Base-by-base conservation (phyloP, 2,113 vertebrate species). In the Acrocephalus arundinaceus region DNA sequence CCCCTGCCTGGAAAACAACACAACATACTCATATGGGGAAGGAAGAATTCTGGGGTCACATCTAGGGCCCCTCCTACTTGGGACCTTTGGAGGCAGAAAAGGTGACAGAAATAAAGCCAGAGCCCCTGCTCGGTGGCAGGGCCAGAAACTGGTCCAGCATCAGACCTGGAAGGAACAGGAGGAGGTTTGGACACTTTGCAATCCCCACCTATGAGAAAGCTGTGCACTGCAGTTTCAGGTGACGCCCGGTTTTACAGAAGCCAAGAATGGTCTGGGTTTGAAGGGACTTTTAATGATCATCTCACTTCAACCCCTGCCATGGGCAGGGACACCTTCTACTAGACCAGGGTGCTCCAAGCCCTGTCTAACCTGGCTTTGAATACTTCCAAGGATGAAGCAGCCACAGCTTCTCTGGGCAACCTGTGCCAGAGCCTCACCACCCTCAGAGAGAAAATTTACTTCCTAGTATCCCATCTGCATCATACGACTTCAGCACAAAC, bases 1-100 rank as follows among this genome's bases (percentile, higher is more conserved):
- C 3, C 87, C 93, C 35, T 94, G 85, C 90, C 98, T 98, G 89
- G 81, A 97, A 93, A 6, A 71, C 13, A 87, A 24, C 46, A 81
- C 5, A 59, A 15, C 28, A 6, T 11, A 19, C 27, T 59, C 3
- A 15, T 22, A 23, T 11, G 18, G 18, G 48, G 14, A 45, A 70
- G 11, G 58, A 75, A 63, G 21, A 20, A 13, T n/a, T 45, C 41
- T 3, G 3, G 30, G 43, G 24, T 4, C 19, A 58, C n/a, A n/a
- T 4, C 23, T 21, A 15, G 54, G 37, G 23, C 33, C 35, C 5
- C 61, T 41, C 43, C 71, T 8, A 3, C 23, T 7, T 5, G 7
- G 15, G 20, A n/a, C 4, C 5, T 39, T 22, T 8, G 13, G 28
- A 63, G 48, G 31, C 21, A 83, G 75, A 54, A 83, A 45, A 15